Evolutionary conservation across 2,797 vertebrate genomes (phyloP).

Genomic region (Tapirus indicus): DNA sequence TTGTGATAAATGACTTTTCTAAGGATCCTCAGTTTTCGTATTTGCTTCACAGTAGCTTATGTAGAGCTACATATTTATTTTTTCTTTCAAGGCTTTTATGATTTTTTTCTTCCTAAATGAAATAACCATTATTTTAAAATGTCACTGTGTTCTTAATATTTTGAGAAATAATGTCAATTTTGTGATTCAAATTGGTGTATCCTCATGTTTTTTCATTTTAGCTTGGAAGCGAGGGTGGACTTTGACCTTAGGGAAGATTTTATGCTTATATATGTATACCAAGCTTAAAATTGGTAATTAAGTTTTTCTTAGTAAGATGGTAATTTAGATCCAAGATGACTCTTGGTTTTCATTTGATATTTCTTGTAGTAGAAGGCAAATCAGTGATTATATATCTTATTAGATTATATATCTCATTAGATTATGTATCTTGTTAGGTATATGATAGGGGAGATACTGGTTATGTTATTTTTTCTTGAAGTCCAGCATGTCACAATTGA

Average conservation of each 20-base stretch:
- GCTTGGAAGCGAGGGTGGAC: constrained; percentile 16
- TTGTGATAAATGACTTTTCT: not conserved
- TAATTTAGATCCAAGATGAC: not conserved
- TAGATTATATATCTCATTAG: not conserved
- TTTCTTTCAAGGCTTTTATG: constrained; percentile 35
- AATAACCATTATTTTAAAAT: constrained; percentile 6
- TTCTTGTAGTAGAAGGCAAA: constrained; percentile 63
- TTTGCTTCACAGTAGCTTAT: constrained; percentile 56
- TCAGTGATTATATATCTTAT: not conserved
- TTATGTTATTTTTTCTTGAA: constrained; percentile 44
- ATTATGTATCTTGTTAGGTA: not conserved
- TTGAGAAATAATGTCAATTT: constrained; percentile 55
- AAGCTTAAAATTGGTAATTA: constrained; percentile 38
- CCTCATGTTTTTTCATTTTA: constrained; percentile 24
- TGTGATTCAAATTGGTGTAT: constrained; percentile 13
- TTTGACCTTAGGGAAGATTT: not conserved
- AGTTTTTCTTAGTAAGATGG: constrained; percentile 5
- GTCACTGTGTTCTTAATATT: constrained; percentile 41
- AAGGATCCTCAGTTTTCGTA: not conserved
- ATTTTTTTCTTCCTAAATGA: constrained; percentile 8
- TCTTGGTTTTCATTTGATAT: constrained; percentile 52
- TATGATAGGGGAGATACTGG: not conserved
- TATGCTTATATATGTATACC: not conserved
- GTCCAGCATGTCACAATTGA: constrained; percentile 1
- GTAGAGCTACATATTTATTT: not conserved